Percentiles rank a stretch among this genome's conserved stretches.
These are phyloP conservation scores for Pyralis farinalis DNA, from an alignment of 2,888 invertebrate species.

Conservation along the genomic window DNA sequence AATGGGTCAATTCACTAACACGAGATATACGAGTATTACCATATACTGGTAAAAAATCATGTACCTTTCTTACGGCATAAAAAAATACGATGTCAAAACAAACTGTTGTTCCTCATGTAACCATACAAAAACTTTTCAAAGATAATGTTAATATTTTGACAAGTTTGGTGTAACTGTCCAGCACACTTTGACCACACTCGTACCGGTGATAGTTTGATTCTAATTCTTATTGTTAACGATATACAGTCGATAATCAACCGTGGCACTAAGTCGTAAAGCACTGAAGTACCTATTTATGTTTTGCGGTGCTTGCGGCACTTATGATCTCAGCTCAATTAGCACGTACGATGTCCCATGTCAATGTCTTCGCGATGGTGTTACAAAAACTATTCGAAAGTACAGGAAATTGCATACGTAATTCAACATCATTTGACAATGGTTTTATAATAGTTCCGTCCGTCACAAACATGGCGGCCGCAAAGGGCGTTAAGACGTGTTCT, in stretches of 20 bases:
- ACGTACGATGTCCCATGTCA: conserved; percentile 6
- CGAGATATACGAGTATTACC: no score
- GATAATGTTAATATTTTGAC: neutral
- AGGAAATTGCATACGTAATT: no score
- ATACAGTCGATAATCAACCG: neutral
- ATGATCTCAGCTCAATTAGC: conserved; percentile 1
- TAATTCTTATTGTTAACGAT: neutral
- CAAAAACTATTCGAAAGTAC: neutral
- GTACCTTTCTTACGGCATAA: no score
- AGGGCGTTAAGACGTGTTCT: no score
- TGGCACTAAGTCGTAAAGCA: neutral
- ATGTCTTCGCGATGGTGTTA: neutral
- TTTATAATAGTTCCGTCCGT: no score
- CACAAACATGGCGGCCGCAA: no score
- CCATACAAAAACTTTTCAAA: neutral
- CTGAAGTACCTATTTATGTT: conserved; percentile 1
- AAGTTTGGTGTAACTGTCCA: neutral
- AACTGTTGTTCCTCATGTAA: no score
- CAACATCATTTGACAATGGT: no score
- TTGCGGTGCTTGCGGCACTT: neutral
- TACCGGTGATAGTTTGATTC: neutral
- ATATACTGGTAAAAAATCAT: no score
- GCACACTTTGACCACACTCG: neutral
- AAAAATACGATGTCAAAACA: no score
- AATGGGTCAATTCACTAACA: no score